Conservation (phyloP, 2,888 invertebrate genomes). For the Drosophila koepferae region DNA sequence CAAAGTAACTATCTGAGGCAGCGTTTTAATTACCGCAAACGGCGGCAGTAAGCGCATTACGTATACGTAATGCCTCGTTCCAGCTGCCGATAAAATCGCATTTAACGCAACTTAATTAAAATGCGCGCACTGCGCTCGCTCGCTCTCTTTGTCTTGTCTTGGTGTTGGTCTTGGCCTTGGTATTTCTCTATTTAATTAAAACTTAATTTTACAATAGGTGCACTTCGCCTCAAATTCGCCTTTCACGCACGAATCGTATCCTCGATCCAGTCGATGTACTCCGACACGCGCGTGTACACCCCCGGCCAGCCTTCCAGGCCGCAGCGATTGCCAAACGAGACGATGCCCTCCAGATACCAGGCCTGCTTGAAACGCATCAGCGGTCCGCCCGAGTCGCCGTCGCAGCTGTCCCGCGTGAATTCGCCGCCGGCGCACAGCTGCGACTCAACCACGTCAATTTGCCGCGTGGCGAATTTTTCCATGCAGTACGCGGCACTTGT, state of each 20-base stretch:
- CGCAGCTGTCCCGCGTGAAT: slow-evolving; percentile 87
- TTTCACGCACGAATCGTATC: slow-evolving; percentile 84
- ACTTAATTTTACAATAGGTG: slow-evolving; percentile 58
- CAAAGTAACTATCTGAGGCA: slow-evolving; percentile 51
- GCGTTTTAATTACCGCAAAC: slow-evolving; percentile 78
- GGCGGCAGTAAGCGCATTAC: slow-evolving; percentile 72
- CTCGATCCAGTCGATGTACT: slow-evolving; percentile 89
- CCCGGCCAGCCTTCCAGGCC: slow-evolving; percentile 88
- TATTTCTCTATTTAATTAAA: slow-evolving; percentile 69
- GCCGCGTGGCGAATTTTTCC: slow-evolving; percentile 71
- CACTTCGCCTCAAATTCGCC: background rate
- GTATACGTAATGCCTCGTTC: slow-evolving; percentile 58
- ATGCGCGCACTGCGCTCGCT: slow-evolving; percentile 36
- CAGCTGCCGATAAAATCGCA: slow-evolving; percentile 73
- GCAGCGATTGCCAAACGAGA: slow-evolving; percentile 86
- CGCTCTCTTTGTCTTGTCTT: background rate
- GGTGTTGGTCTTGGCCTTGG: too few species aligned
- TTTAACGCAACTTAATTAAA: slow-evolving; percentile 76
- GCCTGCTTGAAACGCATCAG: slow-evolving; percentile 85
- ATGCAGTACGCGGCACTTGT: slow-evolving; percentile 85
- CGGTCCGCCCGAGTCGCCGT: slow-evolving; percentile 89
- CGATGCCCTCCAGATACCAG: slow-evolving; percentile 84
- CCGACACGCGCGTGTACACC: slow-evolving; percentile 89
- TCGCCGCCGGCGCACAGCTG: slow-evolving; percentile 85
- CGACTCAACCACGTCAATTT: slow-evolving; percentile 61